phyloP scores from a whole-genome alignment of 2,113 vertebrate genomes.

The Struthio camelus region DNA sequence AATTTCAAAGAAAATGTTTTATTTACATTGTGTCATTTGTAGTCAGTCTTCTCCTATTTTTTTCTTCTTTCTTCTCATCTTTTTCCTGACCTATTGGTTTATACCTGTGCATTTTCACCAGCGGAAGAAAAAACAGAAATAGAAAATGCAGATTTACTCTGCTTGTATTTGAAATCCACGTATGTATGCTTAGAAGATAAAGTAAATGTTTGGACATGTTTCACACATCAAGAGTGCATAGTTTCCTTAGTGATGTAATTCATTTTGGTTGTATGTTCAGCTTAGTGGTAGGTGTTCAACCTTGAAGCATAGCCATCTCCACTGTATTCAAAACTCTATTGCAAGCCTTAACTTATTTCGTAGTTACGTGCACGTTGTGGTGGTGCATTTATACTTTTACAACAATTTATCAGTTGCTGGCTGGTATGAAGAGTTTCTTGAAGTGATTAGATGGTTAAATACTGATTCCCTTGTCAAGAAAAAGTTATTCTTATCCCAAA shows the following conservation, averaged over 20 bases:
- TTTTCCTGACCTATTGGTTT: not conserved
- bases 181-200: not conserved
- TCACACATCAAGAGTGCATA: not conserved
- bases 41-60: not conserved
- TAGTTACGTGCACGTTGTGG: not conserved
- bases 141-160: not conserved
- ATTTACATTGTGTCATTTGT: not conserved
- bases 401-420: not conserved
- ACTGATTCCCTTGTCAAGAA: not conserved
- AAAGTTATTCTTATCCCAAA: not conserved
- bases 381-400: not conserved
- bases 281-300: not conserved
- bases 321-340: not conserved
- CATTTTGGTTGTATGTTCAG: not conserved
- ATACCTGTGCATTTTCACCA: not conserved
- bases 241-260: not conserved
- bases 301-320: not conserved
- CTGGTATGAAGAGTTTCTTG: not conserved
- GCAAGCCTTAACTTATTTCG: not conserved
- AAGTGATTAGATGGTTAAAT: not conserved
- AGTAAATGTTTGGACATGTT: constrained; percentile 7
- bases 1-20: not conserved
- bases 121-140: not conserved
- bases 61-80: not conserved
- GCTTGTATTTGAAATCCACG: not conserved